Conservation (phyloP, 2,113 vertebrate species). For the Sebastes schlegelii region DNA sequence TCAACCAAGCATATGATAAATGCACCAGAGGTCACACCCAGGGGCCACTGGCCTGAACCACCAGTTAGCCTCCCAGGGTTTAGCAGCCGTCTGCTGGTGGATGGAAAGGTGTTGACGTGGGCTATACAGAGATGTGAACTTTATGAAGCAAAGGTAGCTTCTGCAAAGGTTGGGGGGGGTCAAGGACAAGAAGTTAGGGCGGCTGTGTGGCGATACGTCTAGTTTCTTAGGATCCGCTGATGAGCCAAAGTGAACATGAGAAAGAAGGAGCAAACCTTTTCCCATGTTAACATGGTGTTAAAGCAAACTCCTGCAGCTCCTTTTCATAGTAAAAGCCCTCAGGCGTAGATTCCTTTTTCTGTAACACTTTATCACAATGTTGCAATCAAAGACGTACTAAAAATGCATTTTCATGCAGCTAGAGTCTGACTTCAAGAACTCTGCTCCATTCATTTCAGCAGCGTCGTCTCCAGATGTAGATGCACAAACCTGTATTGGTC, state of each 20-base stretch:
- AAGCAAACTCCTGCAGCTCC: constrained; percentile 6
- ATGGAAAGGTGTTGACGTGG: constrained; percentile 65
- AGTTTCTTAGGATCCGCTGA: not conserved
- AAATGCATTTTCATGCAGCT: constrained; percentile 8
- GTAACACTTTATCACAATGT: constrained; percentile 11
- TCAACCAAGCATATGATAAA: constrained; percentile 70
- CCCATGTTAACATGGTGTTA: not conserved
- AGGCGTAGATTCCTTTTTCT: not conserved
- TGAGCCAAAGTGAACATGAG: not conserved
- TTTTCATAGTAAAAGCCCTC: constrained; percentile 26
- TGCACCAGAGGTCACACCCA: constrained; percentile 69
- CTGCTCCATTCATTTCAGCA: constrained; percentile 4
- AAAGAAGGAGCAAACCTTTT: not conserved
- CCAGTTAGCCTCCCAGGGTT: constrained; percentile 71
- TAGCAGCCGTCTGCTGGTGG: constrained; percentile 60
- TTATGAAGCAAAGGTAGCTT: constrained; percentile 21
- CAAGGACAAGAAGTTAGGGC: constrained; percentile 24
- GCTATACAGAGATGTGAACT: constrained; percentile 44
- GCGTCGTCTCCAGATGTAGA: constrained; percentile 1
- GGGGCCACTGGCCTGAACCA: constrained; percentile 66
- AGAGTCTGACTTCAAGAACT: not conserved
- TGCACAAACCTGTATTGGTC: not conserved
- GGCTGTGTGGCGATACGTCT: constrained; percentile 24
- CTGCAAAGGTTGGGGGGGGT: constrained; percentile 16
- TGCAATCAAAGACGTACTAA: constrained; percentile 18